Percentiles rank a stretch among this genome's conserved stretches.
Evolutionary conservation across 2,888 invertebrate genomes (phyloP).

Genomic region (Pterostichus niger): DNA sequence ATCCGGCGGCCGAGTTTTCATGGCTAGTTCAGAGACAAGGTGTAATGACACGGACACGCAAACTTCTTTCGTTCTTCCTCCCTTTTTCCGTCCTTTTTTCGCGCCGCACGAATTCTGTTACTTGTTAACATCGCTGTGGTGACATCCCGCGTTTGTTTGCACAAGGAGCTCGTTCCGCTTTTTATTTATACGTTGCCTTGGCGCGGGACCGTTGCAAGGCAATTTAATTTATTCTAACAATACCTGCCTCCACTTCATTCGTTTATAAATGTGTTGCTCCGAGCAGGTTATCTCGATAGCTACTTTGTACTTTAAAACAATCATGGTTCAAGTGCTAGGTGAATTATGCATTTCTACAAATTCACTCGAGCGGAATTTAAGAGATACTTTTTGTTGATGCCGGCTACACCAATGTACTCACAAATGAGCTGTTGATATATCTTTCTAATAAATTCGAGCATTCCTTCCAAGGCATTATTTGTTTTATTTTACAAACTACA

Average conservation of each 20-base stretch:
- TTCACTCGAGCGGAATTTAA: conserved; percentile 35
- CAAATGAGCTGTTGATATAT: conserved; percentile 53
- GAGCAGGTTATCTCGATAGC: conserved; percentile 38
- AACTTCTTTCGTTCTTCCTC: conserved; percentile 4
- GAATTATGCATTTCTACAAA: conserved; percentile 51
- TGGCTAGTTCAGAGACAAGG: conserved; percentile 27
- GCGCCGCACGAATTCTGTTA: conserved; percentile 36
- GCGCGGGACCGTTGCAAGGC: conserved; percentile 7
- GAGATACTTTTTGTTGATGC: conserved; percentile 27
- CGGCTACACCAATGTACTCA: background rate
- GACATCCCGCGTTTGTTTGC: conserved; percentile 35
- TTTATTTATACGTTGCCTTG: conserved; percentile 38
- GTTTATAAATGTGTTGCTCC: conserved; percentile 35
- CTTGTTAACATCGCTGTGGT: conserved; percentile 35
- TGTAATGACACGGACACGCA: conserved; percentile 55
- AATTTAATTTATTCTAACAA: conserved; percentile 58
- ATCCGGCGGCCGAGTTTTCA: conserved; percentile 22
- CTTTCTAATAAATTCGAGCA: conserved; percentile 39
- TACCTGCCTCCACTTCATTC: conserved; percentile 47
- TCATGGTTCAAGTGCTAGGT: conserved; percentile 28
- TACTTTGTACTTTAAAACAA: conserved; percentile 48
- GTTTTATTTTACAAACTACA: background rate
- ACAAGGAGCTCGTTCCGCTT: conserved; percentile 24
- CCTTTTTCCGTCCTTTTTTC: conserved; percentile 4
- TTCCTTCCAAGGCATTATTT: background rate